A percentile compares a stretch with the other conserved stretches of the same genome.
phyloP scores from a whole-genome alignment of 2,113 vertebrate species.

The Hystrix cristata region DNA sequence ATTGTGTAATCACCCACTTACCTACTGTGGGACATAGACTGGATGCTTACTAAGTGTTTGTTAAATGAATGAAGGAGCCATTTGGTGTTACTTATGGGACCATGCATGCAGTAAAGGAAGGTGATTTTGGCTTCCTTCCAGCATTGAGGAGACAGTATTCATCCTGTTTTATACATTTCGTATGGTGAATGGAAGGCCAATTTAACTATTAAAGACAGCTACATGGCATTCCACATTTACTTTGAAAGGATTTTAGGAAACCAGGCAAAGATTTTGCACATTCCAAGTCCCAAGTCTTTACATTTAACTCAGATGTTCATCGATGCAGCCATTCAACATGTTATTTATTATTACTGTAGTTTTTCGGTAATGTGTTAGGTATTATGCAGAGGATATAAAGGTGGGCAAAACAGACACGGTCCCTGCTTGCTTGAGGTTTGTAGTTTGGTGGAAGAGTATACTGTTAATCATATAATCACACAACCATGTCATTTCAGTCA shows the following conservation, averaged over 20 bases:
- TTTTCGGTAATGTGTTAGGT: not conserved
- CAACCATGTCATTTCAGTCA: slow-evolving; percentile 1
- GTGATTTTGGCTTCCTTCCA: slow-evolving; percentile 20
- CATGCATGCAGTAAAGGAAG: not conserved
- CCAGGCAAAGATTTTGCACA: not conserved
- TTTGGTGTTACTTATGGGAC: not conserved
- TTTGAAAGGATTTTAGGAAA: slow-evolving; percentile 53
- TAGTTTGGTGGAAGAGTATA: not conserved
- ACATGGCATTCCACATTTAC: not conserved
- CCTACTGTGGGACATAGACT: not conserved
- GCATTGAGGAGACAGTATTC: not conserved
- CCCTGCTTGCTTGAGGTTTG: slow-evolving; percentile 16
- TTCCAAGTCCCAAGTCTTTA: not conserved
- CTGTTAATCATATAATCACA: slow-evolving; percentile 15
- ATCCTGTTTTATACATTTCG: slow-evolving; percentile 43
- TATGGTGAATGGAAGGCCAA: not conserved
- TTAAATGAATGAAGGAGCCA: not conserved
- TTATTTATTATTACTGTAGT: not conserved
- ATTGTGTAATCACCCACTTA: not conserved
- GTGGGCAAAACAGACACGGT: not conserved
- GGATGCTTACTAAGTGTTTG: not conserved
- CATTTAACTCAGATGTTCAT: not conserved
- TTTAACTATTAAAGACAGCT: not conserved
- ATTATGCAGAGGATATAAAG: not conserved
- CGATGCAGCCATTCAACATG: not conserved